Base-by-base conservation (phyloP, 2,113 vertebrate genomes). In the Gadus macrocephalus region DNA sequence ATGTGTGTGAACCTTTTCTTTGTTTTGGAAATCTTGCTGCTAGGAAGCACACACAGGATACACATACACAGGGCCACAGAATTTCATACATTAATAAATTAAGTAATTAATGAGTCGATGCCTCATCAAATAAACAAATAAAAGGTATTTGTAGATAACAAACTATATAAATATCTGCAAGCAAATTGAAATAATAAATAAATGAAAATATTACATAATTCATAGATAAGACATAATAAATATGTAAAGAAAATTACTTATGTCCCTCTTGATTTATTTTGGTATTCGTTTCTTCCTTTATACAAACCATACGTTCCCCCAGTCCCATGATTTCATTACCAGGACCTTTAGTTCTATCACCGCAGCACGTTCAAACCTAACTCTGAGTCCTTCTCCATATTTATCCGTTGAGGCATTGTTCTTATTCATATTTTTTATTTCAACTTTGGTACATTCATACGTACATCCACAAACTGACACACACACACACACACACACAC, bases 1-100 rank as follows among this genome's bases (percentile, higher is more conserved):
- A n/a, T 66, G 75, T 68, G 60, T 79, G 66, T 66, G 78, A 67
- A 63, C 56, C 42, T 72, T 80, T 9, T 65, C 22, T 64, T 71
- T 53, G 81, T 88, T 88, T 86, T 85, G 77, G 79, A 76, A 78
- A 67, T 66, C 42, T 49, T 49, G 42, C 63, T 70, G 60, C 72
- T 66, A 35, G 27, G 15, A 42, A 16, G 16, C 71, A 70, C 66
- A 79, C 27, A 55, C 14, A 35, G 14, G 27, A 35, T 49, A 60
- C 31, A 63, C 14, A n/a, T 16, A 70, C 66, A 79, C 27, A 55
- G 3, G 15, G 3, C 1, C 14, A 74, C 53, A 56, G 31, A 56
- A 19, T 16, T n/a, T 17, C 59, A 70, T 11, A 63, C 14, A 63
- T 25, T 31, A 11, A 60, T 56, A 60, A 17, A 9, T 20, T 5